Conservation (phyloP, 1,140 invertebrate species). For the Brachionus sp. region DNA sequence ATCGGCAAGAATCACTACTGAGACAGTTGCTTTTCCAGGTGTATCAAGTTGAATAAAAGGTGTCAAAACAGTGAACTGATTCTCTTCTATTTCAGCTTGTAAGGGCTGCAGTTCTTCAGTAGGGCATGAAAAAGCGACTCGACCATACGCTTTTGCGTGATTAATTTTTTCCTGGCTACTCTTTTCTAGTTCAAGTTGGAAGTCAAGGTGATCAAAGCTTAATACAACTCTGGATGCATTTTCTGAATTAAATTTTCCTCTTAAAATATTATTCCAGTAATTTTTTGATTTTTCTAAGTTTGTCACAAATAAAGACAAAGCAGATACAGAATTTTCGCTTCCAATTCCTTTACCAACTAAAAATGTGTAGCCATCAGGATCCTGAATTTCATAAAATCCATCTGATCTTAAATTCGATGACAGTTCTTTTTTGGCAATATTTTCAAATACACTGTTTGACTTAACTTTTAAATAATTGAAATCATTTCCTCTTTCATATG, state of each 20-base stretch:
- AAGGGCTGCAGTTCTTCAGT: conserved; percentile 70
- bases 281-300: conserved; percentile 70
- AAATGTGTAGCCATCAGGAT: conserved; percentile 88
- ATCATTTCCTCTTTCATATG: conserved; percentile 82
- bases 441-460: conserved; percentile 71
- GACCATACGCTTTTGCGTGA: conserved; percentile 84
- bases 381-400: conserved; percentile 65
- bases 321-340: conserved; percentile 72
- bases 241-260: not conserved
- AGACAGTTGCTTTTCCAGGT: conserved; percentile 89
- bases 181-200: not conserved
- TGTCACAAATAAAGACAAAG: conserved; percentile 74
- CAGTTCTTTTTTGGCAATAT: conserved; percentile 64
- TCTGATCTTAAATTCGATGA: conserved; percentile 68
- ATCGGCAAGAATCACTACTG: conserved; percentile 90
- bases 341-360: conserved; percentile 69
- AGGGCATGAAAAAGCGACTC: conserved; percentile 88
- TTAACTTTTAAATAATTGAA: conserved; percentile 75
- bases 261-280: conserved; percentile 49
- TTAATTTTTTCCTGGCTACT: conserved; percentile 63
- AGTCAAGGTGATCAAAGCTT: not conserved
- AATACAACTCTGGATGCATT: not conserved
- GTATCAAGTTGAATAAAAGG: conserved; percentile 84
- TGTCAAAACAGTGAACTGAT: conserved; percentile 74
- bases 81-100: conserved; percentile 70